A percentile compares a stretch with the other conserved stretches of the same genome.
These are phyloP conservation scores for Cossypha niveicapilla DNA, from an alignment of 2,797 vertebrate genomes.

Conservation along the genomic window DNA sequence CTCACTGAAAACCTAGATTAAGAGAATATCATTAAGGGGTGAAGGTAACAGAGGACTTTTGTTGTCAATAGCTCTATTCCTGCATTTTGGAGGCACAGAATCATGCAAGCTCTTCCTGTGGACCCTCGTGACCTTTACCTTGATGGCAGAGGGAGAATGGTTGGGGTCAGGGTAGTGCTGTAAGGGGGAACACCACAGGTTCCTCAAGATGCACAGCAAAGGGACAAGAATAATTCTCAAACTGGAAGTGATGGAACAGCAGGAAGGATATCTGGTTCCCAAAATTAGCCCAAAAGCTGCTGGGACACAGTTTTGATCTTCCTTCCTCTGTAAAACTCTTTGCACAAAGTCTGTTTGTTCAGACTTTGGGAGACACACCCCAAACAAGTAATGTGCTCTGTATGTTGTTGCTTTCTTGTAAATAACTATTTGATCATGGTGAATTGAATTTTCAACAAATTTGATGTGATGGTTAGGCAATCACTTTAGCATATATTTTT, in stretches of 20 bases:
- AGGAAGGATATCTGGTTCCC: background rate
- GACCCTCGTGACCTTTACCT: background rate
- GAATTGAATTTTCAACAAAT: background rate
- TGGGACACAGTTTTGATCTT: background rate
- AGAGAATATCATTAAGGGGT: background rate
- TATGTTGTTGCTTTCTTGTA: background rate
- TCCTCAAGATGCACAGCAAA: background rate
- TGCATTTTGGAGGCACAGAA: background rate
- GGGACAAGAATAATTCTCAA: background rate
- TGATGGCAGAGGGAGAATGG: background rate
- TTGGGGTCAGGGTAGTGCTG: background rate
- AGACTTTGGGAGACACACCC: background rate
- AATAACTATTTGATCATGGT: background rate
- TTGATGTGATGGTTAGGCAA: conserved; percentile 23
- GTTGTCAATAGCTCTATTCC: background rate
- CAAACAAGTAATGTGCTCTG: background rate
- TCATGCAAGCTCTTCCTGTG: background rate
- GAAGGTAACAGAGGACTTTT: background rate
- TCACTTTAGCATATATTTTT: conserved; percentile 9
- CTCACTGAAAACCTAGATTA: background rate
- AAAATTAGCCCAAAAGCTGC: background rate
- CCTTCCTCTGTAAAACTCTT: background rate
- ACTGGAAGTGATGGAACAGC: background rate
- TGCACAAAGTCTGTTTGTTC: background rate
- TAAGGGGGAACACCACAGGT: background rate